Evolutionary conservation across 1,140 invertebrate species (phyloP).

Genomic region (Cyphomyrmex costatus): DNA sequence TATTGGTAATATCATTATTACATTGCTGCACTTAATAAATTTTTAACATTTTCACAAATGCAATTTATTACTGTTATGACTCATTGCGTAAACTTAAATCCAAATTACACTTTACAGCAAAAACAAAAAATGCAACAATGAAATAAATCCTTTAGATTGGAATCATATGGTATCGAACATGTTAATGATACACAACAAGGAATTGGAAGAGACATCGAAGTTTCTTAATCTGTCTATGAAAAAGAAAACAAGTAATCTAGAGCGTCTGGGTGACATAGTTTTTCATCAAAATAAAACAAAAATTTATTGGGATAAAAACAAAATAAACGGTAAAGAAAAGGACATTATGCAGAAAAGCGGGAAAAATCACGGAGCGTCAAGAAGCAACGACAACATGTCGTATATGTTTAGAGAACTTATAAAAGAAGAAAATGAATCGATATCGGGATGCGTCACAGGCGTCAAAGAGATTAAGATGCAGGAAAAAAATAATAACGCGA

Average conservation of each 20-base stretch:
- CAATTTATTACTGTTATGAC: background rate
- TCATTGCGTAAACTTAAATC: background rate
- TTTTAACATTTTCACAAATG: background rate
- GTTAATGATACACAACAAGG: conserved; percentile 66
- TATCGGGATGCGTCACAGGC: conserved; percentile 76
- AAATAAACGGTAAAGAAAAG: conserved; percentile 47
- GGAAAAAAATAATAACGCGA: conserved; percentile 70
- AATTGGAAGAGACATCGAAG: conserved; percentile 60
- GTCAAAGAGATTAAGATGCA: conserved; percentile 72
- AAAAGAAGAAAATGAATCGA: conserved; percentile 73
- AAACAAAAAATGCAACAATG: conserved; percentile 82
- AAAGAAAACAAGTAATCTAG: conserved; percentile 62
- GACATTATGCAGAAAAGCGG: conserved; percentile 51
- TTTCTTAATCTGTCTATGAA: conserved; percentile 78
- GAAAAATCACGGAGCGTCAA: conserved; percentile 51
- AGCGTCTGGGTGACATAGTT: conserved; percentile 74
- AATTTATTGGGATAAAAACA: conserved; percentile 74
- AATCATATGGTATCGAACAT: conserved; percentile 78
- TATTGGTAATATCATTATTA: too few relatives aligned
- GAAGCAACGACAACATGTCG: conserved; percentile 66
- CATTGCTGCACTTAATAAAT: background rate
- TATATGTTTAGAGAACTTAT: conserved; percentile 76
- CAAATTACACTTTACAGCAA: conserved; percentile 71
- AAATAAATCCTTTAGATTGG: conserved; percentile 80
- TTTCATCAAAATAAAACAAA: conserved; percentile 74